Base-by-base conservation (phyloP, 2,888 invertebrate species). In the Lochmaea crataegi region DNA sequence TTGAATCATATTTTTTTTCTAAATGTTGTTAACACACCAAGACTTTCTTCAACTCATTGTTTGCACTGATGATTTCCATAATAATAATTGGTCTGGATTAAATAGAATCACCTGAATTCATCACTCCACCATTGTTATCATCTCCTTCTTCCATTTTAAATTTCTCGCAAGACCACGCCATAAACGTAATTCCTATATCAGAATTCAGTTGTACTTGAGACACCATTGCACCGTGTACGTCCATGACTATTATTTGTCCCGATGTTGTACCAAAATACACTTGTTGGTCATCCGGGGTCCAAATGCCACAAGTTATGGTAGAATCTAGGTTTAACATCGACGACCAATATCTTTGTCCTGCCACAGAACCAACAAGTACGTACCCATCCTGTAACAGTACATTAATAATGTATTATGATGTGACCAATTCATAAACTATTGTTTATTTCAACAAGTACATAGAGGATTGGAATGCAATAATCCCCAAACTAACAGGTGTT, bases 331-430 rank as follows among this genome's bases (percentile, higher is more conserved):
- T 97, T 76, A 98, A 88, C 96, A 97, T 96, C 63, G 97, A 96
- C 0, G 98, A 98, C 99, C 99, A 99, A 87, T 98, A 98, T 10
- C 99, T 90, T 87, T 98, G 98, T 0, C 98, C 98, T 1, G 96
- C 96, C 76, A 98, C 98, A 1, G 97, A 98, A 0, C 98, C 99
- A 56, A 99, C 99, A 80, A 99, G 88, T 10, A 99, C 98, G 87
- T 99, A 99, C 16, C 98, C 98, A 88, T 99, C 99, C 92, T 96
- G 87, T 65, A 22, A 26, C 22, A 26, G 7, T 38, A 38, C 32
- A 32, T 26, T 32, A 38, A 6, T 7, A 1, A 5, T 32, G 9
- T 32, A 32, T 32, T 32, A 32, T 32, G 32, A 6, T 32, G 26
- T 26, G 26, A 26, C 26, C 26, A 2, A 26, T 26, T 26, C 26